Evolutionary conservation across 2,113 vertebrate species (phyloP), one percentile per base, ranked within the genome.

Genomic region (Eubucco bourcierii): DNA sequence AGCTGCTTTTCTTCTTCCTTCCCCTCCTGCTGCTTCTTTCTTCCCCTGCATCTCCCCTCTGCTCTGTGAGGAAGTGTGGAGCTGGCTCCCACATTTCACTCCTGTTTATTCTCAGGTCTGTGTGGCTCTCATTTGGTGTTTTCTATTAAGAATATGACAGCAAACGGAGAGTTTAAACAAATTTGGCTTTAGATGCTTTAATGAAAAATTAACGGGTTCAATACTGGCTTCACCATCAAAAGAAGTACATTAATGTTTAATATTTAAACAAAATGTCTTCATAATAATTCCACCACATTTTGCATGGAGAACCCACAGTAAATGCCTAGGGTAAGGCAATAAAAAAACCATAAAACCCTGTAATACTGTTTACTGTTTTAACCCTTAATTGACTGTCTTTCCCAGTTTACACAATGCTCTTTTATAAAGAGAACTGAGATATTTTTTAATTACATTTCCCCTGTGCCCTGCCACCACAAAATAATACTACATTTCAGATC

Each of bases 141-240:
- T 92, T 70, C 79, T 68, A 10, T 90, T 90, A 83, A 2, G 59
- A 86, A 71, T 25, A 78, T 63, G 82, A 84, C 78, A 88, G 80
- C 59, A 90, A 93, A 90, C 56, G 73, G 80, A 80, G 88, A 92
- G 71, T 94, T 93, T 95, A 89, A 92, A 95, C 81, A 93, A 88
- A 91, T 89, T 94, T 97, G 90, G 80, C 64, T 95, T 84, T 77
- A 93, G 77, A 67, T 92, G 46, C 18, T 84, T 88, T 85, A 94
- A 95, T 93, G 65, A 96, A 96, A 96, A 91, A 93, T 87, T 90
- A 95, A 94, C 7, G 1, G 50, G n/a, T 91, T 90, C 94, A 91
- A 94, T 92, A 95, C 86, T 77, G 80, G 86, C 64, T 95, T 95
- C 87, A 74, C 78, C 55, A 88, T 94, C 92, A 95, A 95, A 95